Evolutionary conservation across 2,888 invertebrate genomes (phyloP).

Genomic region (Dicycla oo): DNA sequence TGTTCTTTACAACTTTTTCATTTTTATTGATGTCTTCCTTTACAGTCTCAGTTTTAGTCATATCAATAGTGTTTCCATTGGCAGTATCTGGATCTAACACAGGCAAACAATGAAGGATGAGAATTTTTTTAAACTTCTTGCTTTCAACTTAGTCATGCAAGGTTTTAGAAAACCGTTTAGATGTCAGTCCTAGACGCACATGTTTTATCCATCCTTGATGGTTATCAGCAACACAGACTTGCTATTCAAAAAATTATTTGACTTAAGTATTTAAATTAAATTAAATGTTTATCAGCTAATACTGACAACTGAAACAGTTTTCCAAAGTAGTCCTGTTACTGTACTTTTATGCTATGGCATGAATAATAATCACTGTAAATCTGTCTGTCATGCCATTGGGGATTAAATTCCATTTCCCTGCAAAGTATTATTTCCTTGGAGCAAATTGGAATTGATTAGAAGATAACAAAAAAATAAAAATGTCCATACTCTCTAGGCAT

Average conservation of each 20-base stretch:
- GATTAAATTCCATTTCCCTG: neutral
- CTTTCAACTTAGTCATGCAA: neutral
- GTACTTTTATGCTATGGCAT: neutral
- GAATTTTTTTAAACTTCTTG: too few relatives aligned
- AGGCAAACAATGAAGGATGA: conserved; percentile 14
- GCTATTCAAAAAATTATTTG: neutral
- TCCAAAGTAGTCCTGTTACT: neutral
- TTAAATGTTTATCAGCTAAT: neutral
- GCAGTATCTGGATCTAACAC: conserved; percentile 83
- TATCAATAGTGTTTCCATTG: conserved; percentile 83
- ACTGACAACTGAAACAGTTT: neutral
- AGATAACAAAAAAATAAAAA: neutral
- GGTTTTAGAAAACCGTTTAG: neutral
- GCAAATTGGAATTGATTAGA: neutral
- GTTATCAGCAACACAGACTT: neutral
- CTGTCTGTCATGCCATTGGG: neutral
- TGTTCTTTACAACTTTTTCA: conserved; percentile 83
- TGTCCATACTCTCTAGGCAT: neutral
- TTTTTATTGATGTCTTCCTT: conserved; percentile 86
- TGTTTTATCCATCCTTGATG: neutral
- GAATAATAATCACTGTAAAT: neutral
- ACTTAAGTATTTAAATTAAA: neutral
- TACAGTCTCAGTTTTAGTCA: conserved; percentile 78
- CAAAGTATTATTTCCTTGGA: neutral
- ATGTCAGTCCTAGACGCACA: neutral